Percentiles rank a stretch among this genome's conserved stretches.
These are phyloP conservation scores for Centroberyx gerrardi DNA, from an alignment of 2,797 vertebrate species.

Conservation along the genomic window DNA sequence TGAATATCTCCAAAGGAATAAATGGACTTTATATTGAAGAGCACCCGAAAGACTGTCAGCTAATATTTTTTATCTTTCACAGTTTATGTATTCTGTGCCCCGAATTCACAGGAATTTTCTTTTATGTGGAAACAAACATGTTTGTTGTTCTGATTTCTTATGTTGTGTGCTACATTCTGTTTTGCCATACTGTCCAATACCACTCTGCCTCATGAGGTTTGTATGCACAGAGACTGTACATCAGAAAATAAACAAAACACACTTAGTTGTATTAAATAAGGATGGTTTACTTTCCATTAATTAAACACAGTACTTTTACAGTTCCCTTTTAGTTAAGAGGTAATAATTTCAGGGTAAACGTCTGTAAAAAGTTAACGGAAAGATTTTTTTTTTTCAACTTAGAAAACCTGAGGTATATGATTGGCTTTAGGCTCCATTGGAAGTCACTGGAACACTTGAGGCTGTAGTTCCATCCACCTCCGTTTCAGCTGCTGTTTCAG, in stretches of 20 bases:
- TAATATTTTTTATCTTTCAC: too few species aligned
- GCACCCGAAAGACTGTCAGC: slow-evolving; percentile 3
- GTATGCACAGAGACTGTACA: slow-evolving; percentile 2
- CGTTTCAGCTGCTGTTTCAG: slow-evolving; percentile 89
- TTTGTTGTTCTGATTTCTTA: slow-evolving; percentile 12
- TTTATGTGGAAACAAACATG: not conserved
- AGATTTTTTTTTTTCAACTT: slow-evolving; percentile 6
- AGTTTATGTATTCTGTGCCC: too few species aligned
- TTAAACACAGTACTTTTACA: slow-evolving; percentile 9
- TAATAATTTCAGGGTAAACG: slow-evolving; percentile 28
- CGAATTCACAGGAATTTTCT: not conserved
- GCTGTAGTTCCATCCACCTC: slow-evolving; percentile 88
- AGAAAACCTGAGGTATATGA: slow-evolving; percentile 59
- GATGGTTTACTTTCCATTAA: slow-evolving; percentile 42
- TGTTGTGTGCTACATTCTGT: too few species aligned
- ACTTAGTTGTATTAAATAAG: slow-evolving; percentile 38
- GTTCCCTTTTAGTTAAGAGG: slow-evolving; percentile 9
- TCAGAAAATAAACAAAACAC: slow-evolving; percentile 32
- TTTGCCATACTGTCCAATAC: not conserved
- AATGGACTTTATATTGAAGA: slow-evolving; percentile 14
- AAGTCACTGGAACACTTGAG: slow-evolving; percentile 73
- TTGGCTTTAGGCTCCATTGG: not conserved
- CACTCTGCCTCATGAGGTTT: not conserved
- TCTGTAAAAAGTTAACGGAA: slow-evolving; percentile 20
- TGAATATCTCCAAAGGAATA: not conserved